phyloP scores from a whole-genome alignment of 2,113 vertebrate species.

The Phrynosoma blainvillii region DNA sequence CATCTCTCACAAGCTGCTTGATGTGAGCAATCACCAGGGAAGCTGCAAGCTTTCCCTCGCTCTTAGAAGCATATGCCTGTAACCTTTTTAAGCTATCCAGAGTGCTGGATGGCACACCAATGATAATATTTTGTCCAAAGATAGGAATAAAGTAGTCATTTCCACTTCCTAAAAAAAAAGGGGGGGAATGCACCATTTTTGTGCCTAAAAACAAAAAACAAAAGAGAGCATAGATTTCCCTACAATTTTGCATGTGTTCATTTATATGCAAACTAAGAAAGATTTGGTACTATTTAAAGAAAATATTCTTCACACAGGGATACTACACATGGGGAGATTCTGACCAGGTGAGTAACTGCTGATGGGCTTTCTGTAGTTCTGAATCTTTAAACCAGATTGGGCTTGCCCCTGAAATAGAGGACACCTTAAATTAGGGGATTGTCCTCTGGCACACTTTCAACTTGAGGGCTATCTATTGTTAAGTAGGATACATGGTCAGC shows the following conservation, averaged over 20 bases:
- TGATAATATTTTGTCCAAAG: not conserved
- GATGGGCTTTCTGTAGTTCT: not conserved
- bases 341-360: not conserved
- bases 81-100: not conserved
- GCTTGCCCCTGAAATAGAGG: not conserved
- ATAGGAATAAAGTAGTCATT: not conserved
- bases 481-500: too few relatives aligned
- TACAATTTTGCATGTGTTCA: not conserved
- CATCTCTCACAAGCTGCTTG: slow-evolving; percentile 4
- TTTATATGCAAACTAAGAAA: not conserved
- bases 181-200: not conserved
- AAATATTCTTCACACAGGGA: too few relatives aligned
- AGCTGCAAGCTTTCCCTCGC: not conserved
- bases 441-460: not conserved
- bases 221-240: not conserved
- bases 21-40: slow-evolving; percentile 6
- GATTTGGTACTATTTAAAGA: not conserved
- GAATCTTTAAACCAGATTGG: not conserved
- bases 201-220: not conserved
- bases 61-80: slow-evolving; percentile 14
- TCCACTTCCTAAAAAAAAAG: not conserved
- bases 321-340: too few relatives aligned
- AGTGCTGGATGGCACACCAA: not conserved
- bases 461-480: not conserved
- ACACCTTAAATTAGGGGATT: not conserved